Base-by-base conservation (phyloP, 2,113 vertebrate genomes). In the Labeo catla region DNA sequence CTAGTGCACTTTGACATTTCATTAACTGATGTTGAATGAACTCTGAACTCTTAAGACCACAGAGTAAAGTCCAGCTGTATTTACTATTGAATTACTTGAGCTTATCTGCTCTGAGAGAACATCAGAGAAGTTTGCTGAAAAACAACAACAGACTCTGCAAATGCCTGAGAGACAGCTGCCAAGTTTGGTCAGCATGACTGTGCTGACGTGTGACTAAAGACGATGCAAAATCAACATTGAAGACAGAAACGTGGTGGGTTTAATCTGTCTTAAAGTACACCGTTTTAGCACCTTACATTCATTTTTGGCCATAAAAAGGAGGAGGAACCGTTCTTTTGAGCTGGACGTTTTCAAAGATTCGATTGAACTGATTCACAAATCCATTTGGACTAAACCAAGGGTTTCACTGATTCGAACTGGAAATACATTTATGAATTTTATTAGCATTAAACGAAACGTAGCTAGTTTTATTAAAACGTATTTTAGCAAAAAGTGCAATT, bases 131-230 rank as follows among this genome's bases (percentile, higher is more conserved):
- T 39, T 82, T 68, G 49, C 23, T 36, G 23, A 72, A 54, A 66
- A 59, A 76, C 86, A 79, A 59, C 52, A n/a, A 70, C 7, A 84
- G 43, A 70, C 13, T 23, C 28, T 79, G 15, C 91, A 91, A 91
- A 90, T 93, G 94, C 16, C 16, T 47, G 39, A 65, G 28, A 0
- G 6, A 65, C 39, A 34, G 78, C 4, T 81, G 78, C 59, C 21
- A 80, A 80, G 21, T 61, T 6, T 21, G 3, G 12, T 77, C 13
- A 36, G 2, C 10, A 2, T 2, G 8, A 28, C n/a, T n/a, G 23
- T 5, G 39, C 59, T 80, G 77, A 61, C 54, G 11, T 61, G 57
- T 23, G 77, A n/a, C 52, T 39, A 68, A 68, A 68, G 13, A 2
- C 5, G 7, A 68, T 12, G 28, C 13, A 68, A 8, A 36, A 54